Evolutionary conservation across 2,797 vertebrate species (phyloP).

Genomic region (Mycteria americana): DNA sequence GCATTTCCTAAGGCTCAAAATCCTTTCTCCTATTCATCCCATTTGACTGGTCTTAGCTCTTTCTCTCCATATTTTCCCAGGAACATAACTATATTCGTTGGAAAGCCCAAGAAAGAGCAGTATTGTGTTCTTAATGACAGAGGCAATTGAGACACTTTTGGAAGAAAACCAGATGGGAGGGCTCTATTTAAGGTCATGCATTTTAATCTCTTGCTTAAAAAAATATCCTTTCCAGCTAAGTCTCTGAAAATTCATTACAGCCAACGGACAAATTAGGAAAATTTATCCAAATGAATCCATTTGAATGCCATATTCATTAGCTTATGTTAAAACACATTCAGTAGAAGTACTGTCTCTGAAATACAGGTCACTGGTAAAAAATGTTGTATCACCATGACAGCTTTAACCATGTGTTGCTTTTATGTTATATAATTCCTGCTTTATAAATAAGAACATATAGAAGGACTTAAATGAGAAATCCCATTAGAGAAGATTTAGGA

Average conservation of each 20-base stretch:
- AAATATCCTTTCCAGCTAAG: slow-evolving; percentile 38
- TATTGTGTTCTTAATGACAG: slow-evolving; percentile 67
- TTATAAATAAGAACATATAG: slow-evolving; percentile 49
- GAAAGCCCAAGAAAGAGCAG: slow-evolving; percentile 67
- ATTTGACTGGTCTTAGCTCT: slow-evolving; percentile 35
- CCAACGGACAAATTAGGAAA: slow-evolving; percentile 36
- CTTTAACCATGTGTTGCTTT: slow-evolving; percentile 28
- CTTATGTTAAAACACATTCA: slow-evolving; percentile 13
- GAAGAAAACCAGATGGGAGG: slow-evolving; percentile 66
- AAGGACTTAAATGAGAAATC: slow-evolving; percentile 36
- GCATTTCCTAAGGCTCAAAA: slow-evolving; percentile 31
- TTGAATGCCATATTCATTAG: neutral
- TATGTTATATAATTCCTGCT: slow-evolving; percentile 32
- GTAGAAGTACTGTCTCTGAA: neutral
- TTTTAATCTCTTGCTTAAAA: slow-evolving; percentile 67
- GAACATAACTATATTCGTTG: slow-evolving; percentile 61
- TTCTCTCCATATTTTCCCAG: slow-evolving; percentile 64
- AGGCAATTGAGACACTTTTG: slow-evolving; percentile 64
- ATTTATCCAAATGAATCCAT: neutral
- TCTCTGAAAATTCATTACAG: slow-evolving; percentile 58
- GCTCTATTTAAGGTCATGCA: slow-evolving; percentile 59
- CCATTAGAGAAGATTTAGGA: slow-evolving; percentile 22
- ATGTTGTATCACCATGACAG: slow-evolving; percentile 13
- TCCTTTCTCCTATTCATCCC: slow-evolving; percentile 51
- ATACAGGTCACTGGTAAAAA: slow-evolving; percentile 19